A percentile compares a stretch with the other conserved stretches of the same genome.
phyloP scores from a whole-genome alignment of 2,113 vertebrate species.

The Vicugna pacos region DNA sequence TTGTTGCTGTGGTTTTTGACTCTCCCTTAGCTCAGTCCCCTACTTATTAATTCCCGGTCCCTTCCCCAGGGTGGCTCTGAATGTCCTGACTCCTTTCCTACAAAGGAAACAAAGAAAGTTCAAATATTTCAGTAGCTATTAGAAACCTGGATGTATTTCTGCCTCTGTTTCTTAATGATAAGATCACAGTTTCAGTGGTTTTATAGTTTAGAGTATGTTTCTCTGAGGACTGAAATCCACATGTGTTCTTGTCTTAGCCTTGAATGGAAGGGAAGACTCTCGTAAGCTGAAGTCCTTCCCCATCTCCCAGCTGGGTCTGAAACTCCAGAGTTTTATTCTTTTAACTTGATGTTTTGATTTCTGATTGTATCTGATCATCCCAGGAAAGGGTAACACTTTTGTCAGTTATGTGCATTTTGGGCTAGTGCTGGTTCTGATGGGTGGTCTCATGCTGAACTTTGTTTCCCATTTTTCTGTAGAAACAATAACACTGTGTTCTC shows the following conservation, averaged over 20 bases:
- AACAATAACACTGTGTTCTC: background rate
- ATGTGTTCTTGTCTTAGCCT: background rate
- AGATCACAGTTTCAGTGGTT: background rate
- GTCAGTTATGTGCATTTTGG: background rate
- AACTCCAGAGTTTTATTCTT: conserved; percentile 22
- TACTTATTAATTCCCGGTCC: background rate
- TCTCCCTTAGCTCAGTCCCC: background rate
- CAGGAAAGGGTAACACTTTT: background rate
- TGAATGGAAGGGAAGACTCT: background rate
- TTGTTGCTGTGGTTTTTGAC: background rate
- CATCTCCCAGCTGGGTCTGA: background rate
- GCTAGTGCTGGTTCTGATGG: background rate
- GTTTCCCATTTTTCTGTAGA: conserved; percentile 18
- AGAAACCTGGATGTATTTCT: background rate
- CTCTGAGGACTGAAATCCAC: background rate
- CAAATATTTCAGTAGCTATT: conserved; percentile 1
- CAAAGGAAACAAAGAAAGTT: conserved; percentile 29
- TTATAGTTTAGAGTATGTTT: conserved; percentile 28
- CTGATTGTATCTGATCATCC: background rate
- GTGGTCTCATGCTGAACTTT: background rate
- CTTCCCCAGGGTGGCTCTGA: background rate
- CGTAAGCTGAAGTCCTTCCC: background rate
- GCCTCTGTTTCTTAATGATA: conserved; percentile 25
- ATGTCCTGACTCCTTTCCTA: background rate
- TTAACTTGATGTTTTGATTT: conserved; percentile 26